Base-by-base conservation (phyloP, 2,797 vertebrate species). In the Eidolon dupreanum region DNA sequence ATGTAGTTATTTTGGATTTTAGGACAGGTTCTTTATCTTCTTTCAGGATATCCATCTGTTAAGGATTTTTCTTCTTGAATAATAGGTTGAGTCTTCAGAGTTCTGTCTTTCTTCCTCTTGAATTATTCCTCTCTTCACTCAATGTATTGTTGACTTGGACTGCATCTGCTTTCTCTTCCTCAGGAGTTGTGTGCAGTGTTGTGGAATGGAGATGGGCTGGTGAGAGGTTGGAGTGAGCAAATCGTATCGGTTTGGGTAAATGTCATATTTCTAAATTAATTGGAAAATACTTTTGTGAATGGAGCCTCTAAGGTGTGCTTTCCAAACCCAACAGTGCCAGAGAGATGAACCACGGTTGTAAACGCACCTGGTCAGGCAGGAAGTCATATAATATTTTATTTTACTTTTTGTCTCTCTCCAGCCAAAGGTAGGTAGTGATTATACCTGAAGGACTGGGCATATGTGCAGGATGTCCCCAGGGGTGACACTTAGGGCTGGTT, bases 401-500 rank as follows among this genome's bases (percentile, higher is more conserved):
- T 77, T 70, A 84, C 20, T 24, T 87, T 90, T 55, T 84, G 43
- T 83, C 9, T 79, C 22, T 83, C 12, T 83, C 19, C 24, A 91
- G 22, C 38, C 83, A 59, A 84, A 94, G 41, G 19, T 55, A 49
- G 55, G 38, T 57, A 31, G 75, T 24, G 75, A 68, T 82, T 82
- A 63, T 46, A 46, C 24, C 20, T 53, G 90, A 82, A 36, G 77
- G 87, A 97, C 93, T 92, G 84, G 90, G 98, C 97, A 73, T 94
- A 36, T 84, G 93, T 92, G 95, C 87, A 61, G 78, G 96, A 90
- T 78, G 96, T 97, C 97, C 97, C 95, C 95, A 78, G 86, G 96
- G 88, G 75, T 97, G 97, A 96, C 88, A 95, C 82, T 83, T 97
- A 96, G 97, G 97, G 96, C 95, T 98, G 97, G 91, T 17, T 8